These are phyloP conservation scores for Chromis chromis DNA, from an alignment of 2,797 vertebrate species.

Conservation along the genomic window DNA sequence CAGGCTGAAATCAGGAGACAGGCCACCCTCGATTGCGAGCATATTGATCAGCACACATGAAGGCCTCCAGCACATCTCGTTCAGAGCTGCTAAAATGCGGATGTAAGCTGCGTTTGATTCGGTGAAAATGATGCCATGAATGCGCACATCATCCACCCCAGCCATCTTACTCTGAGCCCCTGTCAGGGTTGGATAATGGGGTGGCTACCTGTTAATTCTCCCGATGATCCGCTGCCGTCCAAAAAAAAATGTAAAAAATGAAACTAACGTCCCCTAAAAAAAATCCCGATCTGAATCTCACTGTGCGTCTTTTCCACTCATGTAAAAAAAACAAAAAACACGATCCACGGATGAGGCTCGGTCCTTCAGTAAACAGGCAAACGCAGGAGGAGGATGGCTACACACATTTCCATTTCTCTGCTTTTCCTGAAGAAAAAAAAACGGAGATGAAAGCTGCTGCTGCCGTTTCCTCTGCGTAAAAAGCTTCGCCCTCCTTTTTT, in stretches of 20 bases:
- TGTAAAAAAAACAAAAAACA: constrained; percentile 50
- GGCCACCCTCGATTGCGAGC: constrained; percentile 39
- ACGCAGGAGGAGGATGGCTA: constrained; percentile 67
- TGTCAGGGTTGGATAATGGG: constrained; percentile 59
- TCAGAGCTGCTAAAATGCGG: constrained; percentile 46
- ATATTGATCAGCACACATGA: constrained; percentile 59
- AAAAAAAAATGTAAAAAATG: constrained; percentile 17
- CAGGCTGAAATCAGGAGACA: constrained; percentile 7
- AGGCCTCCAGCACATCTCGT: constrained; percentile 53
- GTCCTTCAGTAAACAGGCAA: constrained; percentile 70
- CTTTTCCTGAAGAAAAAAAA: constrained; percentile 52
- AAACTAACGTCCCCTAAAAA: constrained; percentile 35
- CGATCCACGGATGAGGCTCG: constrained; percentile 64
- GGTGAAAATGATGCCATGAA: constrained; percentile 56
- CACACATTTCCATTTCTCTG: constrained; percentile 77
- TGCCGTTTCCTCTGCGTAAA: constrained; percentile 58
- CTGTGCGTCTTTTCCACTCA: constrained; percentile 52
- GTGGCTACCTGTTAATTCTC: constrained; percentile 83
- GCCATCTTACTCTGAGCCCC: constrained; percentile 68
- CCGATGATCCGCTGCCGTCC: constrained; percentile 59
- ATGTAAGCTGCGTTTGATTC: constrained; percentile 48
- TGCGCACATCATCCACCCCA: constrained; percentile 54
- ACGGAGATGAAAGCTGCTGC: constrained; percentile 59
- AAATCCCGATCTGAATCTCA: constrained; percentile 45
- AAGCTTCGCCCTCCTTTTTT: constrained; percentile 23